phyloP scores from a whole-genome alignment of 1,140 invertebrate species.

The Parasteatoda tepidariorum region DNA sequence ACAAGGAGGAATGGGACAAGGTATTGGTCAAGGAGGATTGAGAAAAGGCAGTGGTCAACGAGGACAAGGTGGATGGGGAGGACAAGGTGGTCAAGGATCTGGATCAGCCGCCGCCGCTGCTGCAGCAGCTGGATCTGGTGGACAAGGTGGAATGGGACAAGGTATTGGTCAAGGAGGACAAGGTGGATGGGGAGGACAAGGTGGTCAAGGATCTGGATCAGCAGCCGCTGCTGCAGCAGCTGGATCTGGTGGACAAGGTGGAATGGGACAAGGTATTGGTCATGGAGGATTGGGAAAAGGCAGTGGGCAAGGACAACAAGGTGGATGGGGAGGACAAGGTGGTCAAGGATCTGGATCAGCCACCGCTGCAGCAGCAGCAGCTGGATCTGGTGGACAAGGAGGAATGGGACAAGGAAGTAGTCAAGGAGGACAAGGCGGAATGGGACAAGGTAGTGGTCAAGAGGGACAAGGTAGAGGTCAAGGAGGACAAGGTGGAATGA shows the following conservation, averaged over 20 bases:
- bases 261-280: background rate
- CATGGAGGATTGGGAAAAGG: background rate
- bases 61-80: background rate
- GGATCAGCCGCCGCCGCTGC: background rate
- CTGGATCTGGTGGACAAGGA: background rate
- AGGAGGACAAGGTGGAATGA: background rate
- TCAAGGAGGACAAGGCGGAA: background rate
- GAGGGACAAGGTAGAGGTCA: background rate
- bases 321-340: constrained; percentile 40
- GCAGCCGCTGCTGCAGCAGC: no score
- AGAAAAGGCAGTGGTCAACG: background rate
- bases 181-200: background rate
- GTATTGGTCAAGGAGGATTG: background rate
- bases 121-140: no score
- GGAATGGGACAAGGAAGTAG: background rate
- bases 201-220: background rate
- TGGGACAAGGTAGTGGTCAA: background rate
- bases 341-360: background rate
- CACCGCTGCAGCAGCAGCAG: background rate
- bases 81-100: no score
- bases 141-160: no score
- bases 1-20: background rate
- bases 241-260: background rate
- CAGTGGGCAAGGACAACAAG: constrained; percentile 3
- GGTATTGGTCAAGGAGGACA: no score